Evolutionary conservation across 2,797 vertebrate species (phyloP), one percentile per base, ranked within the genome.

Genomic region (Falco columbarius): DNA sequence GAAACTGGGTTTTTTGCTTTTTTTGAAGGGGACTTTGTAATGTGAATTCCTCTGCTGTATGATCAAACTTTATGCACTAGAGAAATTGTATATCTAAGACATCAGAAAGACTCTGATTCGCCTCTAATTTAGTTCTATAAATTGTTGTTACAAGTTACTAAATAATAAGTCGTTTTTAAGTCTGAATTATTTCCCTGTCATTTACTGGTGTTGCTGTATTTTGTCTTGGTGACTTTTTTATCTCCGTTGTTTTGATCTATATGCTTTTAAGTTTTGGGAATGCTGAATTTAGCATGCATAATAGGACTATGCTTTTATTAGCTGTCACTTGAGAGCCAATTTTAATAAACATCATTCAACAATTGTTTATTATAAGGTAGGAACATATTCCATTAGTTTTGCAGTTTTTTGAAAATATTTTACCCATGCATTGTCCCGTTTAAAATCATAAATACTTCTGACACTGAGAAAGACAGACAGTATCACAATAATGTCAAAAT

Each of bases 331-430:
- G 97, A 96, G 91, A 97, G 65, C 75, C 42, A 94, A 16, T 89
- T 98, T 97, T 98, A 97, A 97, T 97, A 98, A 98, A 96, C 72
- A 94, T 93, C 73, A 91, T 95, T 96, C 76, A 89, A 55, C 54
- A 92, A 66, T 92, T 97, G 73, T 97, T 98, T 97, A 92, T 84
- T 83, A 73, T 72, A 47, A 92, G 62, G 71, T 73, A 95, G 89
- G 71, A 96, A 76, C 40, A 83, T 29, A 73, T 40, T 74, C 73
- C 51, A 34, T 89, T 92, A 72, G 27, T 86, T 88, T 72, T 72
- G 65, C 36, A 46, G 3, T 63, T 93, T 86, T 71, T 88, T 29
- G 1, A 18, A 34, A 91, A 42, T 19, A 46, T 68, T 92, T 93
- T 71, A 26, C 42, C 63, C 23, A 12, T 40, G 17, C n/a, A 22